These are phyloP conservation scores for Corydoras sp. DNA, from an alignment of 2,113 vertebrate species.

Conservation along the genomic window DNA sequence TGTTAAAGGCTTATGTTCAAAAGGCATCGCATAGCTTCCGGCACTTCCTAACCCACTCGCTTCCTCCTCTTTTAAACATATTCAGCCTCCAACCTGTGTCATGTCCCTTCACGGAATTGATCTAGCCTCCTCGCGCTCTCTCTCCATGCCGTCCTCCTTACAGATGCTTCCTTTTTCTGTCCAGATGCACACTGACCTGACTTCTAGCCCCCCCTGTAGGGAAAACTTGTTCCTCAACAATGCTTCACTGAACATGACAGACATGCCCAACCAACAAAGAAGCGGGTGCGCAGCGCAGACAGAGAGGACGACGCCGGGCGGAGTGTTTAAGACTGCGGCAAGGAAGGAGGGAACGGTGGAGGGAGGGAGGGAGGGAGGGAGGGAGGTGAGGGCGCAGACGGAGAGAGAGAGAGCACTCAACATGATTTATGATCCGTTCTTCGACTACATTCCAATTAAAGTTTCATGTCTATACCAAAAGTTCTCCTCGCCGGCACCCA, in stretches of 20 bases:
- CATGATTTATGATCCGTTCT: constrained; percentile 64
- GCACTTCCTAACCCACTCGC: background rate
- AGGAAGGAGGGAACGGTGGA: background rate
- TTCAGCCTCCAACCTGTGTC: constrained; percentile 1
- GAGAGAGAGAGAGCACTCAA: constrained; percentile 26
- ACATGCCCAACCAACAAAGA: constrained; percentile 54
- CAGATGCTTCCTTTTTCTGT: constrained; percentile 46
- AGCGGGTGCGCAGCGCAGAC: constrained; percentile 6
- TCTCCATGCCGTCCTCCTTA: constrained; percentile 6
- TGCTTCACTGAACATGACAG: constrained; percentile 68
- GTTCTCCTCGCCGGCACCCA: constrained; percentile 32
- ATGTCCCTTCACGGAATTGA: constrained; percentile 1
- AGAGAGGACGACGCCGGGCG: constrained; percentile 18
- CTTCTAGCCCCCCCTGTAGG: constrained; percentile 51
- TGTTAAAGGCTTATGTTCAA: too few relatives aligned
- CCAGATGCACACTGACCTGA: constrained; percentile 64
- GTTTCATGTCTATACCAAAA: constrained; percentile 37
- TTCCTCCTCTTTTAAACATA: too few relatives aligned
- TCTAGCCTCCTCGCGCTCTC: constrained; percentile 4
- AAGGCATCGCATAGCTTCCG: too few relatives aligned
- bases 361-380: constrained; percentile 18
- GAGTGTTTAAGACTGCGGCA: constrained; percentile 20
- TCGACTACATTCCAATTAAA: constrained; percentile 65
- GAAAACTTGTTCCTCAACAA: constrained; percentile 62
- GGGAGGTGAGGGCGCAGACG: background rate